phyloP scores from a whole-genome alignment of 2,113 vertebrate genomes.

The Paratilapia polleni region DNA sequence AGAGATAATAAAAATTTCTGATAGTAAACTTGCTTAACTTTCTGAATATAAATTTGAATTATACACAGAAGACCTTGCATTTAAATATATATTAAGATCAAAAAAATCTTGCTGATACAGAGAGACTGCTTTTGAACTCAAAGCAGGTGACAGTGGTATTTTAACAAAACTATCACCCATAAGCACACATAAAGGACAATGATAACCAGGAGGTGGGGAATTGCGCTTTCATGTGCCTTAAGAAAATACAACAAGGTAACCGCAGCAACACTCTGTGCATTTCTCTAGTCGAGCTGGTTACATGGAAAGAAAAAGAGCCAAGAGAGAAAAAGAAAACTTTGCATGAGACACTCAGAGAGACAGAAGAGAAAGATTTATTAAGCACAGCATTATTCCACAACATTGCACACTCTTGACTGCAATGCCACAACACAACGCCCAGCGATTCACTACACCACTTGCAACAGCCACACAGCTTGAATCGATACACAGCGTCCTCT shows the following conservation, averaged over 20 bases:
- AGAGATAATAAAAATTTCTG: background rate
- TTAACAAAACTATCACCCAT: too few species aligned
- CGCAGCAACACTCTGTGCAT: conserved; percentile 2
- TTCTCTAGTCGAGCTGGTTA: conserved; percentile 14
- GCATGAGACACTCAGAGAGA: conserved; percentile 7
- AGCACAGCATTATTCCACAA: conserved; percentile 52
- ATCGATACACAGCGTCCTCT: conserved; percentile 58
- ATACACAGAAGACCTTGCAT: accelerated
- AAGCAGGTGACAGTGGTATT: background rate
- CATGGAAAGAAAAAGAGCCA: background rate
- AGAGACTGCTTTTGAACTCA: background rate
- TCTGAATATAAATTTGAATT: background rate
- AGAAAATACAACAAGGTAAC: background rate
- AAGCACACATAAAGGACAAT: background rate
- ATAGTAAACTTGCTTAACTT: too few species aligned
- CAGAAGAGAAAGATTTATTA: conserved; percentile 25
- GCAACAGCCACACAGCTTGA: conserved; percentile 24
- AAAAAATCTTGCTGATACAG: background rate
- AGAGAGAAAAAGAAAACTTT: conserved; percentile 7
- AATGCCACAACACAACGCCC: conserved; percentile 26
- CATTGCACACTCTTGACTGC: conserved; percentile 32
- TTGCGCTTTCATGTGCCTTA: background rate
- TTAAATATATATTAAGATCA: background rate
- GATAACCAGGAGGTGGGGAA: background rate
- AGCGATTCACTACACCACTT: conserved; percentile 16